Percentiles rank a stretch among this genome's conserved stretches.
phyloP scores from a whole-genome alignment of 2,888 invertebrate genomes.

The Apotomis turbidana region DNA sequence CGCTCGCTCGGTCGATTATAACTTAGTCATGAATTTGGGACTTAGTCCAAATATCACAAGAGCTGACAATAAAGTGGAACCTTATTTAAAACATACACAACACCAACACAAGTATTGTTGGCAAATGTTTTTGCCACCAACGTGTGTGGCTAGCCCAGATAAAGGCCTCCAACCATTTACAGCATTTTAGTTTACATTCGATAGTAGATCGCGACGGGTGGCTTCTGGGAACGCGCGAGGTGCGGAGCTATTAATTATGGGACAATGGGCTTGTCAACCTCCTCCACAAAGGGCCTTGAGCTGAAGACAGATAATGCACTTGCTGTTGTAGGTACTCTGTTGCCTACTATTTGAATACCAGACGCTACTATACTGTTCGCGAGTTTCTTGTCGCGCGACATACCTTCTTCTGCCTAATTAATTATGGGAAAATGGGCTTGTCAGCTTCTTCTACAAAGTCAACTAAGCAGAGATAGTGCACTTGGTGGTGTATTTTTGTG shows the following conservation, averaged over 20 bases:
- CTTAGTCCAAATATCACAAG: too few species aligned
- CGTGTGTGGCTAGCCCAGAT: constrained; percentile 61
- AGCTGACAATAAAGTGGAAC: constrained; percentile 13
- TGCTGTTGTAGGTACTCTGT: constrained; percentile 7
- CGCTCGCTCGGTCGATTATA: too few species aligned
- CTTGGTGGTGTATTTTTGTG: constrained; percentile 13
- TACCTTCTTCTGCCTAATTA: constrained; percentile 53
- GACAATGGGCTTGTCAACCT: constrained; percentile 61
- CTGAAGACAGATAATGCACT: constrained; percentile 40
- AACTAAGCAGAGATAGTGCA: constrained; percentile 38
- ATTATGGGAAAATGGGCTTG: constrained; percentile 66
- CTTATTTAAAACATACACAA: constrained; percentile 1
- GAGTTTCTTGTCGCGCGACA: too few species aligned
- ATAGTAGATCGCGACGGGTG: constrained; percentile 64
- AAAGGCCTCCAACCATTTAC: constrained; percentile 53
- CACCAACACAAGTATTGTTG: constrained; percentile 3
- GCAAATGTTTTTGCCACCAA: constrained; percentile 38
- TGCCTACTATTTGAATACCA: not conserved
- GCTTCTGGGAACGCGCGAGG: constrained; percentile 64
- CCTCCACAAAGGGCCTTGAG: constrained; percentile 61
- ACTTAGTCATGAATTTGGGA: too few species aligned
- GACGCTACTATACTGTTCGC: too few species aligned
- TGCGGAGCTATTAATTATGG: constrained; percentile 70
- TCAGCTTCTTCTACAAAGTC: constrained; percentile 62
- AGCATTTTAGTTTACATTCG: constrained; percentile 61